Evolutionary conservation across 2,113 vertebrate genomes (phyloP).

Genomic region (Sapayoa aenigma): DNA sequence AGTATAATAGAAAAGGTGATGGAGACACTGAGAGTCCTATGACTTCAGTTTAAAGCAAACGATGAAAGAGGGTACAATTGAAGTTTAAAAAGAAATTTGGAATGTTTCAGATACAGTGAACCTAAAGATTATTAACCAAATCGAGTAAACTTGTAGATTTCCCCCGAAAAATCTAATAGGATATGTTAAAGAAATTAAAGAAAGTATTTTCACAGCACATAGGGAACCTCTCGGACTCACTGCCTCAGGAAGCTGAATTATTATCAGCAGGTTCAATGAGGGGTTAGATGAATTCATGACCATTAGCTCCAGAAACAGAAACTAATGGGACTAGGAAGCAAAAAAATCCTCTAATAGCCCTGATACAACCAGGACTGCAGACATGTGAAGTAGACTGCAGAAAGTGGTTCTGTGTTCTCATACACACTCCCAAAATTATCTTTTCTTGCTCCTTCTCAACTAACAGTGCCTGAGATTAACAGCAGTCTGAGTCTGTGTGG

Average conservation of each 20-base stretch:
- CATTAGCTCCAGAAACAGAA: not conserved
- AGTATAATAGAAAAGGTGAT: not conserved
- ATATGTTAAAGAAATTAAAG: not conserved
- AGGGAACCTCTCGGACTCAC: not conserved
- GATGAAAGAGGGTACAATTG: not conserved
- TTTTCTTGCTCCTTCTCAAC: not conserved
- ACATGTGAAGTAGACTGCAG: not conserved
- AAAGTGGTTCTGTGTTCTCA: not conserved
- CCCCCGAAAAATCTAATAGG: not conserved
- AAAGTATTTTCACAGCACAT: not conserved
- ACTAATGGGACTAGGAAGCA: not conserved
- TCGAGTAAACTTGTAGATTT: not conserved
- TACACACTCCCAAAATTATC: not conserved
- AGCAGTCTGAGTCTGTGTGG: not conserved
- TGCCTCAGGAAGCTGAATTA: not conserved
- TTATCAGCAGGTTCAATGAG: not conserved
- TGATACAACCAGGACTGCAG: not conserved
- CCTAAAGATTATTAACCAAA: not conserved
- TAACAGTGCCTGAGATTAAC: not conserved
- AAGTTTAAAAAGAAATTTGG: not conserved
- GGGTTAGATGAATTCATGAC: not conserved
- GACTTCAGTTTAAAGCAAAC: not conserved
- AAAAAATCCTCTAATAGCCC: not conserved
- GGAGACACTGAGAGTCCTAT: not conserved
- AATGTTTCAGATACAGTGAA: not conserved